These are phyloP conservation scores for Sinocyclocheilus grahami DNA, from an alignment of 2,113 vertebrate species.

Conservation along the genomic window DNA sequence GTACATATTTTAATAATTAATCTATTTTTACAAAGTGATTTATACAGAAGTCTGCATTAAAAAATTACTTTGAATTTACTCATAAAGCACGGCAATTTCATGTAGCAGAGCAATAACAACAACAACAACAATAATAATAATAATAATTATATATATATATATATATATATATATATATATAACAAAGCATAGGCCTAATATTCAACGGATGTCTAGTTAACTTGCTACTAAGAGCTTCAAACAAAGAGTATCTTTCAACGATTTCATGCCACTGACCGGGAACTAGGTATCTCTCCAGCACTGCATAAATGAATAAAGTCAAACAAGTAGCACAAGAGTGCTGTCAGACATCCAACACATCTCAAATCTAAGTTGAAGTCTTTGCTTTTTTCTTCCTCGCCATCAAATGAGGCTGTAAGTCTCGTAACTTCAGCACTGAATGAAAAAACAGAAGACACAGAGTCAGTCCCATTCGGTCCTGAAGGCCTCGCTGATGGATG, in stretches of 20 bases:
- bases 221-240: not conserved
- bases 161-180: too few species aligned
- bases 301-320: not conserved
- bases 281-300: not conserved
- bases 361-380: not conserved
- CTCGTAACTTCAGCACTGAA: slow-evolving; percentile 95
- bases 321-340: not conserved
- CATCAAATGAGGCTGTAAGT: slow-evolving; percentile 85
- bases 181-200: too few species aligned
- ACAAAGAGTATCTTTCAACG: not conserved
- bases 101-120: too few species aligned
- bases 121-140: too few species aligned
- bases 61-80: too few species aligned
- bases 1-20: not conserved
- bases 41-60: not conserved
- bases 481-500: slow-evolving; percentile 87
- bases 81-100: too few species aligned
- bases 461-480: slow-evolving; percentile 67
- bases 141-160: too few species aligned
- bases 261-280: not conserved
- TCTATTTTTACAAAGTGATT: not conserved
- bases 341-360: not conserved
- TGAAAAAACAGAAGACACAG: slow-evolving; percentile 75
- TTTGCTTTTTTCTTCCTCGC: slow-evolving; percentile 46
- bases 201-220: too few species aligned